Evolutionary conservation across 2,888 invertebrate genomes (phyloP), one percentile per base, ranked within the genome.

Genomic region (Sinelater perroti): DNA sequence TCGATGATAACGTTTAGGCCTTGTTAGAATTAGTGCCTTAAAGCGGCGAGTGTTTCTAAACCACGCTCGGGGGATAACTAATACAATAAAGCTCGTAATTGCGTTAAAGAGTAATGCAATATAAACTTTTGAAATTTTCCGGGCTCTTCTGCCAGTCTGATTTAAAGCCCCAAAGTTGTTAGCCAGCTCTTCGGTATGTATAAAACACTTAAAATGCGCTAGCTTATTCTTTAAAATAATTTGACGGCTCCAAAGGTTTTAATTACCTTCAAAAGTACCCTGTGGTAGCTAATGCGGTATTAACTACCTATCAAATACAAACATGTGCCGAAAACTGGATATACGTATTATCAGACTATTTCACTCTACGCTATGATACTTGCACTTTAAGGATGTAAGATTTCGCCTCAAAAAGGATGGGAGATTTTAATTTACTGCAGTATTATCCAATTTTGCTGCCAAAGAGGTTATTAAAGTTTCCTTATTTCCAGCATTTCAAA

Each of bases 61-160:
- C 31, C 40, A 40, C 40, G 31, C 46, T 31, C 31, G 7, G 30
- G 13, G 46, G 18, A 31, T 46, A 46, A 46, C 30, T 46, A 46
- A 46, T 46, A 46, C 31, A 46, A 46, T 46, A 46, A 46, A 46
- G 46, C 14, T 30, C 31, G 20, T 46, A 30, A 46, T 31, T 46
- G 16, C 18, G 20, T 46, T 30, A 46, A 46, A 46, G 30, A 31
- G 33, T 46, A 20, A 20, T 14, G 46, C 31, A 31, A 31, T 46
- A 31, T 46, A 46, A 30, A 46, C 20, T 46, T 46, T 46, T 30
- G 20, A 18, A 17, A 46, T 24, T 40, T 24, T 40, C 40, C 40
- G 14, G 40, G 40, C 40, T 24, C 46, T 46, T 31, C 20, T 46
- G 33, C 11, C 46, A 31, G 30, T 2, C 10, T 40, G 46, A 31